These are phyloP conservation scores for Megatriorchis doriae DNA, from an alignment of 2,113 vertebrate genomes.

Conservation along the genomic window DNA sequence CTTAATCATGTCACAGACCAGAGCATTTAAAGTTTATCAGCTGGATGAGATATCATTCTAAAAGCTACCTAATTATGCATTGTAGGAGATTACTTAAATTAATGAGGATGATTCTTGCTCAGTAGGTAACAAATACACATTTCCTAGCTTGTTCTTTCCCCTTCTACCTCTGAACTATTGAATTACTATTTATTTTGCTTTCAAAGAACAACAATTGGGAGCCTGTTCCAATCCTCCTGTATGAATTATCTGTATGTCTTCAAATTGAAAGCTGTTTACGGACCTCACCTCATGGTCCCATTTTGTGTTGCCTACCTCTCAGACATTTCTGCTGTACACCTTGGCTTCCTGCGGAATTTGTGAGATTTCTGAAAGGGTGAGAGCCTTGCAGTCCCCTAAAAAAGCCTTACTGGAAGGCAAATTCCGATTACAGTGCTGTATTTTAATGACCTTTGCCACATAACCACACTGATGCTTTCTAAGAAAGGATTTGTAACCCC, in stretches of 20 bases:
- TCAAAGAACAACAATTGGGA: background rate
- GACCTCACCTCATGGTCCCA: background rate
- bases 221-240: background rate
- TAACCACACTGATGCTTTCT: background rate
- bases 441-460: background rate
- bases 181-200: background rate
- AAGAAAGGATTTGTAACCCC: too few relatives aligned
- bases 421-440: background rate
- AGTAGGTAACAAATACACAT: background rate
- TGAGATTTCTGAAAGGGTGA: background rate
- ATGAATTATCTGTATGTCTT: background rate
- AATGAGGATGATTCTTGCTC: background rate
- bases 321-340: background rate
- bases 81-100: background rate
- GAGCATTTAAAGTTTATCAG: background rate
- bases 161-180: background rate
- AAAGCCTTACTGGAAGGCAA: background rate
- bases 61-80: background rate
- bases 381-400: background rate
- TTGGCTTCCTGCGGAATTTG: background rate
- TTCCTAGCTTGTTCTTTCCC: background rate
- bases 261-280: background rate
- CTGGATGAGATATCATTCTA: background rate
- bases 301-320: background rate
- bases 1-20: background rate